A percentile compares a stretch with the other conserved stretches of the same genome.
Conservation (phyloP, 2,113 vertebrate species). For the Megaceryle maxima region DNA sequence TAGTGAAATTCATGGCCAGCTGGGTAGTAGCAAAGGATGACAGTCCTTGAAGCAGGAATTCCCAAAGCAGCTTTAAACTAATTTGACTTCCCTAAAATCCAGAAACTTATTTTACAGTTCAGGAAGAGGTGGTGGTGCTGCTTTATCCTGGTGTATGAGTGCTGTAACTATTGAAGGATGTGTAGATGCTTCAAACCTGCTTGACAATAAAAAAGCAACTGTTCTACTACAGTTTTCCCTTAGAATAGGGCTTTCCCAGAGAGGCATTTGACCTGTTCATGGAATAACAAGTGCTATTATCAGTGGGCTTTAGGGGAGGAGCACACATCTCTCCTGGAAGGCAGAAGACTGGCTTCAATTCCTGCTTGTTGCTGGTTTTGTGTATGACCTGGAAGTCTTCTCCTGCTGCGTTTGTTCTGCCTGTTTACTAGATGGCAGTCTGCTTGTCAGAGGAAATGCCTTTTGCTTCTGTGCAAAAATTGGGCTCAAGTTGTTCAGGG, state of each 20-base stretch:
- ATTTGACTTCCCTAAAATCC: neutral
- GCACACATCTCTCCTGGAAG: neutral
- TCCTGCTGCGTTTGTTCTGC: neutral
- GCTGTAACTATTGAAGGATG: neutral
- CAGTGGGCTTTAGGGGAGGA: neutral
- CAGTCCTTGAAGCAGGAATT: neutral
- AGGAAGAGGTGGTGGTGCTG: neutral
- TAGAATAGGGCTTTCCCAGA: neutral
- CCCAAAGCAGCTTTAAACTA: neutral
- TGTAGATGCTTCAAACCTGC: neutral
- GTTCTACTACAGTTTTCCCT: fast-evolving
- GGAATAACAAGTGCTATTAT: fast-evolving
- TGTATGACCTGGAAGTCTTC: fast-evolving
- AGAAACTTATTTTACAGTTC: neutral
- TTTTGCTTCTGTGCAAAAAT: neutral
- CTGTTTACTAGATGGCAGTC: neutral
- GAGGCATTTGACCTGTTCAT: fast-evolving
- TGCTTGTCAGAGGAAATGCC: neutral
- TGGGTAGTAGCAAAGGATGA: neutral
- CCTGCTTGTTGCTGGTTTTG: neutral
- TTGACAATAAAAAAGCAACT: neutral
- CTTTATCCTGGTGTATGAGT: neutral
- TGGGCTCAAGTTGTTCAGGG: neutral
- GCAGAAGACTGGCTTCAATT: neutral
- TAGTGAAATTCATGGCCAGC: neutral